Evolutionary conservation across 1,140 invertebrate species (phyloP), one percentile per base, ranked within the genome.

Genomic region (Heliconius himera): DNA sequence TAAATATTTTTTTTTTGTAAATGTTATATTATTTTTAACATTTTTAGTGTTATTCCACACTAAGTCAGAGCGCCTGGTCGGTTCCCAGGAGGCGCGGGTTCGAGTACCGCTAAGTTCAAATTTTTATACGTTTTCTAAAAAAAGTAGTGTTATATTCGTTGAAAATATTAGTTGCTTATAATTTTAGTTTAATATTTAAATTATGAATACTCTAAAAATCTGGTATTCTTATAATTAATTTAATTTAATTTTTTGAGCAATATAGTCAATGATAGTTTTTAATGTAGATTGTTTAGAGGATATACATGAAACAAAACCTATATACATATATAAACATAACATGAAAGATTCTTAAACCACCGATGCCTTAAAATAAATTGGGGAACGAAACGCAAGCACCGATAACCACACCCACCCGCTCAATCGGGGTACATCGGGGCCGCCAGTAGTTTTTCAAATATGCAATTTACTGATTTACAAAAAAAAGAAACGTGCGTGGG

Each of bases 381-480:
- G 78, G 77, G 74, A 76, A 70, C 79, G 81, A 77, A 87, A 86
- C 81, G 78, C 79, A 66, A 70, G 49, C 76, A 73, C 77, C 72
- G 72, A 81, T 77, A 74, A 77, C 81, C 80, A 80, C 83, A 79
- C 85, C 83, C 84, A 81, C 84, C 79, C 83, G 86, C 85, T 85
- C 89, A 87, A 90, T 91, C 88, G 89, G 85, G 79, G 86, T 84
- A 83, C 84, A 77, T 80, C 66, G 79, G 80, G 79, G 79, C 86
- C n/a, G 60, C 22, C 60, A 86, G 89, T 93, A 93, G 92, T 93
- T 92, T 94, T 93, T 93, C 90, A 92, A 90, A 93, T 94, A 94
- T 93, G 91, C 92, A 94, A 93, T 94, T 94, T 93, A 93, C 90
- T 91, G 92, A 93, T 94, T 94, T 92, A 89, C 86, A 90, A 93